Conservation (phyloP, 2,797 vertebrate species). For the Rhabdomys pumilio region DNA sequence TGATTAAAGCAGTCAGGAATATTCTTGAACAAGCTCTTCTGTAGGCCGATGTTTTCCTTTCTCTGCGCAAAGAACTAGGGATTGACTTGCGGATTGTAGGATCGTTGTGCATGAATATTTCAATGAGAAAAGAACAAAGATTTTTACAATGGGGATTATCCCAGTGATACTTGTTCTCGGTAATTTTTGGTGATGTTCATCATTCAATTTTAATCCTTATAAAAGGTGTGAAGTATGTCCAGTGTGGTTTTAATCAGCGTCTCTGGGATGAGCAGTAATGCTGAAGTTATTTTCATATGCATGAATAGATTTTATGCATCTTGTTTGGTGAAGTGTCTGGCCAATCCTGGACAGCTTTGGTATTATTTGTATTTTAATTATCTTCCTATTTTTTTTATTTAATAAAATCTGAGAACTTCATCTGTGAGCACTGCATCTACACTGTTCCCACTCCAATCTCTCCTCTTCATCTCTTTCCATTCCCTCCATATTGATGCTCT, state of each 20-base stretch:
- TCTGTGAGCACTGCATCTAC: not conserved
- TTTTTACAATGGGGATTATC: not conserved
- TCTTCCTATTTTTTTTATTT: not conserved
- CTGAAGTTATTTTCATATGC: not conserved
- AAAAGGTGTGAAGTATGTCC: not conserved
- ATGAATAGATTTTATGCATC: not conserved
- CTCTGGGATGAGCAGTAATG: not conserved
- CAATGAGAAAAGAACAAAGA: not conserved
- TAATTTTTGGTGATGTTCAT: not conserved
- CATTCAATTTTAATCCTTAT: slow-evolving; percentile 40
- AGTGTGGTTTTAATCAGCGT: not conserved
- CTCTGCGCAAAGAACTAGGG: slow-evolving; percentile 5
- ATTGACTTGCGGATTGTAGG: not conserved
- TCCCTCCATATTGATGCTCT: not conserved
- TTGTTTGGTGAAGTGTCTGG: not conserved
- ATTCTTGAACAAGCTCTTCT: not conserved
- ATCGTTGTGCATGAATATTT: not conserved
- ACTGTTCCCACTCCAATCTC: not conserved
- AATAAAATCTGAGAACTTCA: not conserved
- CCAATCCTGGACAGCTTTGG: slow-evolving; percentile 12
- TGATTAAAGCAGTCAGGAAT: not conserved
- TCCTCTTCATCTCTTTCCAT: no score
- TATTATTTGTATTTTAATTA: not conserved
- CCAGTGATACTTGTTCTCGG: not conserved
- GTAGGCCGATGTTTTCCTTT: slow-evolving; percentile 41